A percentile compares a stretch with the other conserved stretches of the same genome.
Conservation (phyloP, 2,113 vertebrate genomes). For the Coptodon bakossiorum region DNA sequence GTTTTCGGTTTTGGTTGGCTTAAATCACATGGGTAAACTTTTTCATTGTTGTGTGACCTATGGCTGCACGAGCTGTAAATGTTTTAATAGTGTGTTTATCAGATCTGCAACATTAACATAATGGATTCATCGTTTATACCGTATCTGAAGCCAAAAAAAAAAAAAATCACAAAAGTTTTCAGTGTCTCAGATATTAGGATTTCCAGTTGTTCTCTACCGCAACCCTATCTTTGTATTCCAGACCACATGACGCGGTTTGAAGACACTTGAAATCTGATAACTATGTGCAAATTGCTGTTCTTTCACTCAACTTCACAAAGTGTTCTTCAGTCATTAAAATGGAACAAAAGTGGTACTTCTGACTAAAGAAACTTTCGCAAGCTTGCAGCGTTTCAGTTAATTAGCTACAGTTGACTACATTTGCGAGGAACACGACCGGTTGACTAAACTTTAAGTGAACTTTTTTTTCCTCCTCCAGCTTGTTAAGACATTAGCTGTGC, state of each 20-base stretch:
- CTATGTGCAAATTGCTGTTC: neutral
- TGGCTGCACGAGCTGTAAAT: neutral
- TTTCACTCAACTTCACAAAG: neutral
- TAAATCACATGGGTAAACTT: neutral
- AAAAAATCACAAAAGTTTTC: neutral
- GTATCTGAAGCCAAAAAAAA: neutral
- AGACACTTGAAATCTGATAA: neutral
- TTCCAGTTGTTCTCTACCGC: neutral
- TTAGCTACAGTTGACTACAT: neutral
- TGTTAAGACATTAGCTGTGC: neutral
- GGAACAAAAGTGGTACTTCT: neutral
- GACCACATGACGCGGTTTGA: neutral
- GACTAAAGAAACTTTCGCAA: neutral
- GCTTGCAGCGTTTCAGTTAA: neutral
- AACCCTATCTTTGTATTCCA: neutral
- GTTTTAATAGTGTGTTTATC: neutral
- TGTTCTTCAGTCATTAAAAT: neutral
- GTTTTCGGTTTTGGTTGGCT: neutral
- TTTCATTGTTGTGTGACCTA: neutral
- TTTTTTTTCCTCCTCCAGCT: neutral
- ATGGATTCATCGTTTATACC: neutral
- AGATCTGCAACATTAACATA: neutral
- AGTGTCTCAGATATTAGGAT: neutral
- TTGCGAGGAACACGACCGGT: neutral
- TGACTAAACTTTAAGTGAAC: neutral